Evolutionary conservation across 2,113 vertebrate genomes (phyloP).

Genomic region (Pelusios castaneus): DNA sequence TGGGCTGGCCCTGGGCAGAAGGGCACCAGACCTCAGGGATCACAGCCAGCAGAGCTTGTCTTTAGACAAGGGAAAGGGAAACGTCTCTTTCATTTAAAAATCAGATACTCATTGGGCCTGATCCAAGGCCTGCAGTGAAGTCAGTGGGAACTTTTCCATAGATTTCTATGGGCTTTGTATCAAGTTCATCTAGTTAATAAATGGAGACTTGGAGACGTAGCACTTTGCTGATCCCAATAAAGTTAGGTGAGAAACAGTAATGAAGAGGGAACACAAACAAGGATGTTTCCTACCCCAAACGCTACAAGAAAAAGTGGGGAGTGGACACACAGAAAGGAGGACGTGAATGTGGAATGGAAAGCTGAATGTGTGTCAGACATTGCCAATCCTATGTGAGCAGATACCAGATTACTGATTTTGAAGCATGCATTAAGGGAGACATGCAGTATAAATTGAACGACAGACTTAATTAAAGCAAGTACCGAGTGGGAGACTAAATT

Average conservation of each 20-base stretch:
- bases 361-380: constrained; percentile 43
- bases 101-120: too few relatives aligned
- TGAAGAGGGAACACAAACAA: background rate
- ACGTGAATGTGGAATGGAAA: constrained; percentile 35
- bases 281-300: background rate
- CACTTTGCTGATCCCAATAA: background rate
- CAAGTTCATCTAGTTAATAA: too few relatives aligned
- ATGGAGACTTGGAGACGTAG: background rate
- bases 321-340: constrained; percentile 19
- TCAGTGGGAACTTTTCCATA: too few relatives aligned
- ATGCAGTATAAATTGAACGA: constrained; percentile 66
- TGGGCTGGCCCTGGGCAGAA: too few relatives aligned
- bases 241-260: background rate
- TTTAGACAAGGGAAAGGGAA: background rate
- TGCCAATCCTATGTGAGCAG: constrained; percentile 59
- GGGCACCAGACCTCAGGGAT: background rate
- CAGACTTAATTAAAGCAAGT: constrained; percentile 73
- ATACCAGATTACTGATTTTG: constrained; percentile 39
- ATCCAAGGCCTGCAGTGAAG: too few relatives aligned
- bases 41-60: background rate
- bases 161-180: too few relatives aligned
- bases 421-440: constrained; percentile 55
- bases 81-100: background rate
- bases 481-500: constrained; percentile 72
- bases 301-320: constrained; percentile 23